Evolutionary conservation across 1,140 invertebrate genomes (phyloP).

Genomic region (Pogonomyrmex barbatus): DNA sequence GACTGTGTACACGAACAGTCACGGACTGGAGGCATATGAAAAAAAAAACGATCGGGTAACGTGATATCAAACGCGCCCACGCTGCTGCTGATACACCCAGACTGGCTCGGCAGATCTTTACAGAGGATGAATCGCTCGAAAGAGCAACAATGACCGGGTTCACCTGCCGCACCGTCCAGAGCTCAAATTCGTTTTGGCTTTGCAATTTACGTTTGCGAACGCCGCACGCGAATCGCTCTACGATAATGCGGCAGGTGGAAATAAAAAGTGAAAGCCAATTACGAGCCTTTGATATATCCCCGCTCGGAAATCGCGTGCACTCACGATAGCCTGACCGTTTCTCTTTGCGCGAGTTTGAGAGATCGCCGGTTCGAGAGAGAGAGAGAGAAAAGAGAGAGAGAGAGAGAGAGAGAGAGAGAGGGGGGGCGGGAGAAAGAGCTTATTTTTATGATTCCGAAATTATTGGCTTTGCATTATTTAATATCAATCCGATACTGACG

Average conservation of each 20-base stretch:
- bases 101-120: slow-evolving; percentile 11
- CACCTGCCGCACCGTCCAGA: neutral
- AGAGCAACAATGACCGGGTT: slow-evolving; percentile 28
- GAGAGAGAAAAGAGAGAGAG: no score
- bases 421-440: neutral
- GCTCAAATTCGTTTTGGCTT: slow-evolving; percentile 38
- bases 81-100: slow-evolving; percentile 6
- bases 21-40: neutral
- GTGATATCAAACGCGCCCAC: slow-evolving; percentile 26
- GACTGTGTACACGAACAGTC: no score
- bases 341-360: neutral
- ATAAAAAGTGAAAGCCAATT: slow-evolving; percentile 47
- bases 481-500: neutral
- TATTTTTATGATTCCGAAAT: neutral
- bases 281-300: slow-evolving; percentile 25
- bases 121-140: slow-evolving; percentile 7
- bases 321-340: neutral
- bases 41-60: slow-evolving; percentile 25
- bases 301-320: neutral
- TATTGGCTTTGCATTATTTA: neutral
- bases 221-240: neutral
- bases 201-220: slow-evolving; percentile 27
- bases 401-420: no score
- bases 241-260: slow-evolving; percentile 15
- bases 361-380: neutral